Evolutionary conservation across 2,888 invertebrate species (phyloP), one percentile per base, ranked within the genome.

Genomic region (Allolobophora icterica): DNA sequence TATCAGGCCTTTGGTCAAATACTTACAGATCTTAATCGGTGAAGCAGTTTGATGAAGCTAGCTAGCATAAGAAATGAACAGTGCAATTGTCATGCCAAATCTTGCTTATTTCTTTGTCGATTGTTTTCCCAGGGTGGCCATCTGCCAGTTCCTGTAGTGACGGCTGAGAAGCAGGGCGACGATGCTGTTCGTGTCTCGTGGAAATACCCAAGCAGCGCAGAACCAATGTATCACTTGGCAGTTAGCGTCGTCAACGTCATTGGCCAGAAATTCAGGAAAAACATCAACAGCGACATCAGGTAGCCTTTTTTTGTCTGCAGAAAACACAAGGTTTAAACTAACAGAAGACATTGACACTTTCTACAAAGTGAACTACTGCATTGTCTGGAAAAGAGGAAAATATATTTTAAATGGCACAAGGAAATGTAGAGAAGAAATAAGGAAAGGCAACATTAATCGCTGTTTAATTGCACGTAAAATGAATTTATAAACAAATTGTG

Each of bases 231-330:
- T 92, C 93, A 93, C 38, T 93, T 94, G 35, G 92, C 94, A 38
- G 93, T 94, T 38, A 94, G 93, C 93, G 94, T 94, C 15, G 94
- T 95, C 83, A 95, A 95, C 91, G 94, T 95, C 33, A 94, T 95
- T 19, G 95, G 95, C 11, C 92, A 93, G 71, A 93, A 93, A 84
- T 95, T 95, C 92, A 91, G 93, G 84, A 93, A 93, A 38, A 93
- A 94, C 2, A 93, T 94, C 84, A 94, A 94, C 93, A 95, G 95
- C 92, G 94, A 95, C 92, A 94, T 94, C 92, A 95, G 95, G 95
- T 95, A 91, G 91, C 84, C 19, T 40, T 58, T 91, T 33, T 35
- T 34, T 89, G 34, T 42, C 33, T 45, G 24, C 45, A 40, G 45
- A 40, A 45, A 89, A n/a, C 13, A n/a, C 30, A n/a, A n/a, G 71